A percentile compares a stretch with the other conserved stretches of the same genome.
Evolutionary conservation across 1,140 invertebrate genomes (phyloP).

Genomic region (Hyposmocoma kahamanoa): DNA sequence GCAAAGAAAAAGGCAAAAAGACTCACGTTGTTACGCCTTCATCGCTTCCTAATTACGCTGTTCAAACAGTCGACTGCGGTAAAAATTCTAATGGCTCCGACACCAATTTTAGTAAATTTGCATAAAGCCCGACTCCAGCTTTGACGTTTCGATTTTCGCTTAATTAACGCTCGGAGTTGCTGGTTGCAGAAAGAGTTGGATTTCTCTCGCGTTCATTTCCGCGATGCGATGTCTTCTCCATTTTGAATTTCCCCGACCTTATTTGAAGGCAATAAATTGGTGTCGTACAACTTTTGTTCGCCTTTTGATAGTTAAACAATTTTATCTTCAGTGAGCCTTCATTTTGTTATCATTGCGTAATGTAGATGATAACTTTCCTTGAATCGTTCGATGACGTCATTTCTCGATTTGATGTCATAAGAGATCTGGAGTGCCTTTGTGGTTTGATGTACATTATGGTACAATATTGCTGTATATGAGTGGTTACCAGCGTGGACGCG

Average conservation of each 20-base stretch:
- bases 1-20: too few species aligned
- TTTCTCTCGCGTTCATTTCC: slow-evolving; percentile 31
- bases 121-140: slow-evolving; percentile 49
- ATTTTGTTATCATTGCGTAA: slow-evolving; percentile 36
- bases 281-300: slow-evolving; percentile 34
- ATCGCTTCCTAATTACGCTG: slow-evolving; percentile 41
- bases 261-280: slow-evolving; percentile 53
- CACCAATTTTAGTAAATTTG: slow-evolving; percentile 52
- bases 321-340: slow-evolving; percentile 41
- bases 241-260: slow-evolving; percentile 44
- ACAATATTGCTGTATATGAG: too few species aligned
- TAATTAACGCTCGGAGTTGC: slow-evolving; percentile 54
- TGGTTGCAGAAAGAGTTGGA: slow-evolving; percentile 47
- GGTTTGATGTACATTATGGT: too few species aligned
- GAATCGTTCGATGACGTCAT: too few species aligned
- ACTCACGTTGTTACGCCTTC: slow-evolving; percentile 9
- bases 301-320: slow-evolving; percentile 55
- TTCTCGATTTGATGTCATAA: too few species aligned
- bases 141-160: slow-evolving; percentile 67
- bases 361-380: slow-evolving; percentile 30
- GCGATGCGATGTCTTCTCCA: slow-evolving; percentile 32
- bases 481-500: slow-evolving; percentile 4
- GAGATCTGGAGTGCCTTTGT: too few species aligned
- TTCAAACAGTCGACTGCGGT: slow-evolving; percentile 46
- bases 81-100: slow-evolving; percentile 47